Percentiles rank a stretch among this genome's conserved stretches.
Evolutionary conservation across 2,113 vertebrate genomes (phyloP).

Genomic region (Calidris pugnax): DNA sequence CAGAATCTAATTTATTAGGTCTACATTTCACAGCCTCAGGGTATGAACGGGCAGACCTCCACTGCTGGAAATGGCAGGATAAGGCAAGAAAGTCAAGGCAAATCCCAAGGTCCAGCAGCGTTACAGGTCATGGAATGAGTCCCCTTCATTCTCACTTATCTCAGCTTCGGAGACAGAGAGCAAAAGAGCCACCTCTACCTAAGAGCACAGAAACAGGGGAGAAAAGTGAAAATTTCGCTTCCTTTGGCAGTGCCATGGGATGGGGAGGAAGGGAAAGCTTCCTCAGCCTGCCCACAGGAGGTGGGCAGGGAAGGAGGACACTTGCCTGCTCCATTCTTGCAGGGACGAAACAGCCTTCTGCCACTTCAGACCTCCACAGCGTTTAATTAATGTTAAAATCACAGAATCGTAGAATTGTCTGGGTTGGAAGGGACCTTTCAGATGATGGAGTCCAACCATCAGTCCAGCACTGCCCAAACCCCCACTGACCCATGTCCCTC

Average conservation of each 20-base stretch:
- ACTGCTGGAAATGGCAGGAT: not conserved
- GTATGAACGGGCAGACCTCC: not conserved
- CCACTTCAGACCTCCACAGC: not conserved
- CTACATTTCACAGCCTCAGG: not conserved
- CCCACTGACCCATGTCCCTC: too few relatives aligned
- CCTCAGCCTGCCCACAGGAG: not conserved
- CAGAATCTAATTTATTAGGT: not conserved
- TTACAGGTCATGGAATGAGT: accelerated
- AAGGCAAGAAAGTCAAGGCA: not conserved
- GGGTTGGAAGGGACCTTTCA: too few relatives aligned
- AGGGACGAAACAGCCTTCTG: not conserved
- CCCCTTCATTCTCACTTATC: not conserved
- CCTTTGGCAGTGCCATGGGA: accelerated
- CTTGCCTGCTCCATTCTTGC: not conserved
- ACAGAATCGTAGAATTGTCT: not conserved
- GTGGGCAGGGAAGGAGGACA: not conserved
- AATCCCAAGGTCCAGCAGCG: not conserved
- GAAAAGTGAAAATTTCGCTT: accelerated
- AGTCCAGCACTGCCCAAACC: too few relatives aligned
- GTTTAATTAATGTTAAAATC: not conserved
- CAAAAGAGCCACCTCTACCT: not conserved
- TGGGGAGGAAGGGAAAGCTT: accelerated
- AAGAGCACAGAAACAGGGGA: not conserved
- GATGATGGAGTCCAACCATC: too few relatives aligned
- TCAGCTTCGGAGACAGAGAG: accelerated